These are phyloP conservation scores for Labroides dimidiatus DNA, from an alignment of 2,797 vertebrate genomes.

Conservation along the genomic window DNA sequence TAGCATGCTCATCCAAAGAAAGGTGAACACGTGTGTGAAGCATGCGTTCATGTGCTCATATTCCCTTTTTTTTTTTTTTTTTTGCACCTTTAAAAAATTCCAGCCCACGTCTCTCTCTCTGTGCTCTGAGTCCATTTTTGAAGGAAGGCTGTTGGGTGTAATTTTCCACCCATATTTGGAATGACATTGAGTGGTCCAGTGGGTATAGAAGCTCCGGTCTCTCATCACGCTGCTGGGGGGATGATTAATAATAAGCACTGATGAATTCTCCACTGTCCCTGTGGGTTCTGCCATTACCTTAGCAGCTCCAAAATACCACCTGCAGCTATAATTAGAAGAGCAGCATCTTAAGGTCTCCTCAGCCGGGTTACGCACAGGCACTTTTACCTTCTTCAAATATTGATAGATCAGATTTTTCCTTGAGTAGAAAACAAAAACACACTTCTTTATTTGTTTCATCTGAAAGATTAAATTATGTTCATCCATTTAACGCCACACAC, in stretches of 20 bases:
- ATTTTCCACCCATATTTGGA: constrained; percentile 80
- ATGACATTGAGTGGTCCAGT: constrained; percentile 84
- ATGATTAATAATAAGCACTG: constrained; percentile 86
- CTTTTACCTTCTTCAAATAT: constrained; percentile 52
- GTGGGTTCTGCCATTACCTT: constrained; percentile 78
- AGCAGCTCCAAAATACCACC: constrained; percentile 81
- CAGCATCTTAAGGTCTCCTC: constrained; percentile 72
- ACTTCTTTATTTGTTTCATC: neutral
- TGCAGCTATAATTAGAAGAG: constrained; percentile 85
- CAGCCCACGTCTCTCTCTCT: constrained; percentile 19
- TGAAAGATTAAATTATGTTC: neutral
- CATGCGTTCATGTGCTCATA: constrained; percentile 16
- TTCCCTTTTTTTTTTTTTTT: neutral
- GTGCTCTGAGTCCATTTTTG: constrained; percentile 65
- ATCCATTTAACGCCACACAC: constrained; percentile 25
- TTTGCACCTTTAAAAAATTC: constrained; percentile 39
- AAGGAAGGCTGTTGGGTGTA: constrained; percentile 78
- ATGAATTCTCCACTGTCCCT: constrained; percentile 82
- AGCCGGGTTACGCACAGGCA: constrained; percentile 46
- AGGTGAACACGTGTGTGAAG: constrained; percentile 34
- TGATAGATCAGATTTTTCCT: constrained; percentile 20
- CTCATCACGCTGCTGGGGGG: constrained; percentile 79
- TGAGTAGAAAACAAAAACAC: neutral
- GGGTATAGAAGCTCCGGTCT: constrained; percentile 79
- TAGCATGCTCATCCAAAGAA: neutral